Evolutionary conservation across 2,113 vertebrate species (phyloP), one percentile per base, ranked within the genome.

Genomic region (Caranx melampygus): DNA sequence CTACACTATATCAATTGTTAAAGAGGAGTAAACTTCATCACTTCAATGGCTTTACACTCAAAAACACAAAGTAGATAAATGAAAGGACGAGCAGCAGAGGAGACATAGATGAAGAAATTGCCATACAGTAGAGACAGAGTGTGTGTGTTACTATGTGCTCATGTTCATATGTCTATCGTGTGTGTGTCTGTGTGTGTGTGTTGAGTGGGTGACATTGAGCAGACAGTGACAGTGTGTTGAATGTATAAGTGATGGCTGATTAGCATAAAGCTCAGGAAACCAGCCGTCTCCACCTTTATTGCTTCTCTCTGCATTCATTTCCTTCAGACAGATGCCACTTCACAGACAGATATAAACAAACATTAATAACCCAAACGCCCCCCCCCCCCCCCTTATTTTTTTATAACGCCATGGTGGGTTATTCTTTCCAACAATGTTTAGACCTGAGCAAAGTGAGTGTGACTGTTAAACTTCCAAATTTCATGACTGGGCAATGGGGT

Each of bases 221-320:
- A 88, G 89, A 81, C 84, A 78, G 76, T 81, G 72, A 69, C 75
- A 61, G 47, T 68, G 51, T 57, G 60, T 85, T 90, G 86, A 89
- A 89, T 86, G 72, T 85, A 81, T 86, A 88, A 89, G 85, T 88
- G 89, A 85, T 69, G 83, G 79, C 72, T 91, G 82, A 91, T 92
- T 91, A 86, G 86, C 91, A 92, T 92, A 84, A 78, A 64, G 80
- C 80, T 87, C 82, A 86, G 87, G 82, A 90, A 90, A 84, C 54
- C 64, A 79, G 85, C 66, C 70, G 52, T 79, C 86, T 83, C 77
- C 78, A 86, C 73, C 78, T 88, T 92, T 91, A 93, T 93, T 93
- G 88, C 87, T 90, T 91, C 83, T 72, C 89, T 88, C 87, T 81
- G 85, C 86, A 88, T 88, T 91, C 78, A 88, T 89, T 90, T 84